Evolutionary conservation across 2,113 vertebrate species (phyloP).

Genomic region (Narcine bancroftii): DNA sequence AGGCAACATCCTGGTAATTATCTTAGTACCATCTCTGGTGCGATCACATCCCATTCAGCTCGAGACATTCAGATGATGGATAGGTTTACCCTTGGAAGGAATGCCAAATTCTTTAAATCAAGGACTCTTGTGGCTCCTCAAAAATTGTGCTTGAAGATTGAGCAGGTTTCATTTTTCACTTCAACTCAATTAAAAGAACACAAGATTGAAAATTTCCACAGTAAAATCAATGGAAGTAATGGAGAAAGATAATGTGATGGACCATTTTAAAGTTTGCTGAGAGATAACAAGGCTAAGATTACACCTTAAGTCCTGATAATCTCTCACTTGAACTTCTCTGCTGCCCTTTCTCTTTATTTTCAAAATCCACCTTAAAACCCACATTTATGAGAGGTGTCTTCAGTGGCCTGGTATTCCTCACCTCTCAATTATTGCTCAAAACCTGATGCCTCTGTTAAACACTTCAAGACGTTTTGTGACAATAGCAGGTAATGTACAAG

Average conservation of each 20-base stretch:
- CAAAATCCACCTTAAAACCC: not conserved
- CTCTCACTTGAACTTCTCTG: not conserved
- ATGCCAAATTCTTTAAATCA: too few species aligned
- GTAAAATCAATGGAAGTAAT: not conserved
- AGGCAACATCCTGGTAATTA: too few species aligned
- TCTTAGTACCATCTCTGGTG: too few species aligned
- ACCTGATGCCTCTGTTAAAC: not conserved
- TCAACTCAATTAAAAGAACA: too few species aligned
- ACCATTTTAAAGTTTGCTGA: not conserved
- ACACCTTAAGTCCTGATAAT: not conserved
- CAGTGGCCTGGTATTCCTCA: not conserved
- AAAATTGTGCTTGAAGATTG: too few species aligned
- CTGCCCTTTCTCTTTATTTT: not conserved
- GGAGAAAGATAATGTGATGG: not conserved
- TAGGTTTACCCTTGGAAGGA: too few species aligned
- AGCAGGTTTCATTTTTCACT: too few species aligned
- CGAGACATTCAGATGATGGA: too few species aligned
- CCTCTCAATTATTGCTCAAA: not conserved
- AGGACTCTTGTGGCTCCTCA: too few species aligned
- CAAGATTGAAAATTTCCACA: too few species aligned
- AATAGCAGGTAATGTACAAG: not conserved
- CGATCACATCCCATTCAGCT: too few species aligned
- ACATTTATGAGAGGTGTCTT: not conserved
- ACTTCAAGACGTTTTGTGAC: not conserved
- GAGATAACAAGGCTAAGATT: not conserved